phyloP scores from a whole-genome alignment of 2,797 vertebrate genomes.

The Leptodactylus fallax region DNA sequence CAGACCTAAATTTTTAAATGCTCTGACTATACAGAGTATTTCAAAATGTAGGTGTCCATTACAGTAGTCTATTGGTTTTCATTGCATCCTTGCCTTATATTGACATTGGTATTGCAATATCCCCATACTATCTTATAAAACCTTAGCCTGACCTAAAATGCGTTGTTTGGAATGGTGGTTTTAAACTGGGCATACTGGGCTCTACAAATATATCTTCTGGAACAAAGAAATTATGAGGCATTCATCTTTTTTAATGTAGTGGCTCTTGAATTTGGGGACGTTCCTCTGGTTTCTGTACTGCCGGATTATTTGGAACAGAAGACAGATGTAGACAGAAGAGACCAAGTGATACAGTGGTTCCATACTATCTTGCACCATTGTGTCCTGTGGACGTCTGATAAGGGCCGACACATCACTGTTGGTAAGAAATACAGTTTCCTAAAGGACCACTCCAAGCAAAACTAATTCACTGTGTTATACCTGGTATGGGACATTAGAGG shows the following conservation, averaged over 20 bases:
- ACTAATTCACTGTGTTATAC: background rate
- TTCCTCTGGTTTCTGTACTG: slow-evolving; percentile 85
- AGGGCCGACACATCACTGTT: slow-evolving; percentile 84
- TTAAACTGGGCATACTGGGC: too few species aligned
- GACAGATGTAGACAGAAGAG: slow-evolving; percentile 71
- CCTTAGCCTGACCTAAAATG: background rate
- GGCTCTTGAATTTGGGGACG: slow-evolving; percentile 81
- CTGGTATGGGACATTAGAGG: background rate
- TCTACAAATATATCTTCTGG: too few species aligned
- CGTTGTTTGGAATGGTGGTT: background rate
- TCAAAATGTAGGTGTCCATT: background rate
- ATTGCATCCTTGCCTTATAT: background rate
- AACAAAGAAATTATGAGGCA: background rate
- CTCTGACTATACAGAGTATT: too few species aligned
- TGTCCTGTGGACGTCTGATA: slow-evolving; percentile 87
- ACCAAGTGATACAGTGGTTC: slow-evolving; percentile 85
- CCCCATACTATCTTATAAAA: too few species aligned
- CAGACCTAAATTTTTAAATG: too few species aligned
- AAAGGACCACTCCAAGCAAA: background rate
- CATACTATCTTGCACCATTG: slow-evolving; percentile 86
- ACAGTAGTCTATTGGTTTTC: too few species aligned
- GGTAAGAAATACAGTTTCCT: slow-evolving; percentile 78
- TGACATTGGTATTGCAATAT: background rate
- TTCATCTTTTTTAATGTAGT: slow-evolving; percentile 72
- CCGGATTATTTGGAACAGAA: slow-evolving; percentile 76